Evolutionary conservation across 2,113 vertebrate species (phyloP), one percentile per base, ranked within the genome.

Genomic region (Sinocyclocheilus maitianheensis): DNA sequence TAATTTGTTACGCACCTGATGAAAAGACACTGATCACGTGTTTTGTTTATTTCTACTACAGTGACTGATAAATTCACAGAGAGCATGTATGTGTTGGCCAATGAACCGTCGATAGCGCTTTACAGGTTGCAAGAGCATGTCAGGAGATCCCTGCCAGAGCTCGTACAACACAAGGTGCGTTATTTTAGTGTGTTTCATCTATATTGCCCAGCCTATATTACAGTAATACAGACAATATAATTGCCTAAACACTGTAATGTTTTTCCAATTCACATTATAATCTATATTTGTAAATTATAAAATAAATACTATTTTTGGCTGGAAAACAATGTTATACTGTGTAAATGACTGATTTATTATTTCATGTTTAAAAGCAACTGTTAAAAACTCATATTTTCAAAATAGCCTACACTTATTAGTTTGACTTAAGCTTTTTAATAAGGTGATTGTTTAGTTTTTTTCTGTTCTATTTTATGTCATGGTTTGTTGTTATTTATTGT

Each of bases 111-210:
- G 0, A 97, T 99, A 90, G 98, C 98, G 0, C 94, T 99, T 3
- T 99, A 97, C 93, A 94, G 98, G 0, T 94, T 99, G 18, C 98
- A 99, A 94, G 98, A 99, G 69, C 98, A 99, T 0, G 98, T 99
- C 24, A 92, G 98, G n/a, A 92, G 97, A 5, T 99, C 98, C 0
- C 94, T 99, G 3, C 98, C 98, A 0, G 98, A 99, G 67, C 93
- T 99, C 5, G 98, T 97, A 0, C 97, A 99, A 81, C 98, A 99
- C 88, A 99, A 99, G 95, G 98, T 97, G 62, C 65, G 93, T 40
- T 43, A 20, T 74, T 22, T 74, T 8, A 43, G 11, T 37, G 30
- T 4, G 9, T 46, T 46, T 10, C 9, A 16, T 34, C 22, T 72
- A 1, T 20, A 12, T 43, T n/a, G 37, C 1, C 37, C 3, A n/a